Base-by-base conservation (phyloP, 2,888 invertebrate species). In the Eupithecia subumbrata region DNA sequence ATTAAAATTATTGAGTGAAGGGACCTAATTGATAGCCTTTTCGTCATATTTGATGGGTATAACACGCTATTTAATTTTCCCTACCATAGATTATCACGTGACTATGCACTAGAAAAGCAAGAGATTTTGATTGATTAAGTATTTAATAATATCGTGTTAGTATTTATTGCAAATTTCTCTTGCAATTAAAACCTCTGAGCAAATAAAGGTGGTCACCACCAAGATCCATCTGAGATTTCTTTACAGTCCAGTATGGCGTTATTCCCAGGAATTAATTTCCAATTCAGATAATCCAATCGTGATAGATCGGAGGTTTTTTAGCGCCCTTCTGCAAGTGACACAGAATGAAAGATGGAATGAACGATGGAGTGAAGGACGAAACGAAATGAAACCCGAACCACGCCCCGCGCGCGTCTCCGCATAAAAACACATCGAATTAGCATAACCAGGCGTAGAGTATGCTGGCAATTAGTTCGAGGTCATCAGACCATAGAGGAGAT, bases 1-100 rank as follows among this genome's bases (percentile, higher is more conserved):
- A 92, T 94, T 94, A 94, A 93, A 93, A 94, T 93, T 94, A 94
- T 90, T 93, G 92, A 94, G 94, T 92, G 94, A 94, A 91, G 93
- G 90, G 90, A 82, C 86, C 85, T 94, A 93, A 94, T 94, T 93
- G 92, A 93, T 92, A 88, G 87, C 84, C 86, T 84, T 86, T 87
- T 81, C 85, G 85, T 87, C 85, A 88, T 85, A 76, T 75, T 74
- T 72, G 69, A 71, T 75, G 69, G 70, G 37, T 72, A 60, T 60
- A 60, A 60, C 66, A 76, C 63, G 69, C 71, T 75, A 71, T 76
- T 83, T 81, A 79, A 84, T 82, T 85, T 86, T 82, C 82, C 77
- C 74, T 83, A n/a, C n/a, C n/a, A n/a, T n/a, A n/a, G n/a, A n/a
- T n/a, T n/a, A n/a, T n/a, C 22, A 12, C 22, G 12, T 56, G n/a